phyloP scores from a whole-genome alignment of 30 jellyfish, hydroid and myxozoan species.

The Aurelia aurita complex sp. Pacific region DNA sequence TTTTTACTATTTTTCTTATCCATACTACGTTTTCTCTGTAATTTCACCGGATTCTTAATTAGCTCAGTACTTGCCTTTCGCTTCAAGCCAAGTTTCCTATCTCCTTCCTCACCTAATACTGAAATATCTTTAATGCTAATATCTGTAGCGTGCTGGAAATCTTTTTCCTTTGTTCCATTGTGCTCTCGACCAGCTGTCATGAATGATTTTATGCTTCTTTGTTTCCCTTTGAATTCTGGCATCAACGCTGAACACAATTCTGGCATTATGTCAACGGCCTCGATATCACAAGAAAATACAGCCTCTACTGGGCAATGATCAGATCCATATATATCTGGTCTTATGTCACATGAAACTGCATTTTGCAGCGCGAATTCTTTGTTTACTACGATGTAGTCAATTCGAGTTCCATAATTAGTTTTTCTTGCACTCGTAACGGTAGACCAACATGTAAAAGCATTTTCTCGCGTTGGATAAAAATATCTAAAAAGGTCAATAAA shows the following conservation, averaged over 20 bases:
- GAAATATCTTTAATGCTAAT: too few species aligned
- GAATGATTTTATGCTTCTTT: conserved; percentile 72
- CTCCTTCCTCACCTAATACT: too few species aligned
- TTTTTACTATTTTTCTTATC: neutral
- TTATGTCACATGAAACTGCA: conserved; percentile 67
- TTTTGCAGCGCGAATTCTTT: conserved; percentile 19
- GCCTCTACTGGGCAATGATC: conserved; percentile 99
- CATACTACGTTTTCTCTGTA: neutral
- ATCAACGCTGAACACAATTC: conserved; percentile 73
- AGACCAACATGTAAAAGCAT: conserved; percentile 95
- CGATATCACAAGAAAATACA: conserved; percentile 35
- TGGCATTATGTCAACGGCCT: conserved; percentile 59
- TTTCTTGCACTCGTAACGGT: conserved; percentile 90
- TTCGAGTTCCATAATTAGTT: conserved; percentile 95
- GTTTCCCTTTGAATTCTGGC: conserved; percentile 95
- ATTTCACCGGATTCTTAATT: conserved; percentile 12
- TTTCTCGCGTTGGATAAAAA: conserved; percentile 75
- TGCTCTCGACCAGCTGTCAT: conserved; percentile 15
- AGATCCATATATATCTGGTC: conserved; percentile 92
- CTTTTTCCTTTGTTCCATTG: too few species aligned
- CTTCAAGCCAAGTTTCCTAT: neutral
- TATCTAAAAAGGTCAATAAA: conserved; percentile 79
- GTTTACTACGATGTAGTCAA: conserved; percentile 78
- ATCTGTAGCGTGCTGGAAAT: too few species aligned
- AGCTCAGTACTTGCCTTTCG: conserved; percentile 31